A percentile compares a stretch with the other conserved stretches of the same genome.
Evolutionary conservation across 2,113 vertebrate species (phyloP).

Genomic region (Aegotheles bennettii): DNA sequence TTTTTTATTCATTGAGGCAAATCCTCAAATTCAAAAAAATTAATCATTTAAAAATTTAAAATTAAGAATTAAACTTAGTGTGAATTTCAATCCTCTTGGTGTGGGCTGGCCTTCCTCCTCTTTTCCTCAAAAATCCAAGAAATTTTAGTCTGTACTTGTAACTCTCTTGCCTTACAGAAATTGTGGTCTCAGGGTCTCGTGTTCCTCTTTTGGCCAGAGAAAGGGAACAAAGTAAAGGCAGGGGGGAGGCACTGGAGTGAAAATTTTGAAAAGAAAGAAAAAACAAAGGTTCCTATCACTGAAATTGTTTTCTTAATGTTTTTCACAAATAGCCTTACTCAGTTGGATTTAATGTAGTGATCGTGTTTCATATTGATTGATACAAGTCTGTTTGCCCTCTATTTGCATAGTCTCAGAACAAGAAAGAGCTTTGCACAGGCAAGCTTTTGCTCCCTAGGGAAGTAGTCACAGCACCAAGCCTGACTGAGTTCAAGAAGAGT

Average conservation of each 20-base stretch:
- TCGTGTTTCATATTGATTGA: background rate
- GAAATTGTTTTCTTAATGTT: background rate
- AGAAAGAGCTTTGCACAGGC: background rate
- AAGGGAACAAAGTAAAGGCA: background rate
- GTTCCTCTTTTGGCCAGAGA: background rate
- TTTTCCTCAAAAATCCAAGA: background rate
- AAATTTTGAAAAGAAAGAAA: background rate
- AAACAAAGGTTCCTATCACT: background rate
- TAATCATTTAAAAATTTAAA: background rate
- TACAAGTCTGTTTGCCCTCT: background rate
- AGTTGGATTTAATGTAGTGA: background rate
- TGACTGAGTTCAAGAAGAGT: no score
- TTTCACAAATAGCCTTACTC: background rate
- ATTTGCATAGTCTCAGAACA: background rate
- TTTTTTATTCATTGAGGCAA: background rate
- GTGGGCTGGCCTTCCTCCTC: background rate
- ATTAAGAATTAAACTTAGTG: background rate
- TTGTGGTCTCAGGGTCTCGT: background rate
- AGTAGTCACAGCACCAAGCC: no score
- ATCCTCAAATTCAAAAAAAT: background rate
- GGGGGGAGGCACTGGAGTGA: background rate
- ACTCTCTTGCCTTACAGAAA: background rate
- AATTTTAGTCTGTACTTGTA: background rate
- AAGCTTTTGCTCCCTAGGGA: no score
- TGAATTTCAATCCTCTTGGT: background rate